Evolutionary conservation across 1,140 invertebrate species (phyloP).

Genomic region (Streblospio benedicti): DNA sequence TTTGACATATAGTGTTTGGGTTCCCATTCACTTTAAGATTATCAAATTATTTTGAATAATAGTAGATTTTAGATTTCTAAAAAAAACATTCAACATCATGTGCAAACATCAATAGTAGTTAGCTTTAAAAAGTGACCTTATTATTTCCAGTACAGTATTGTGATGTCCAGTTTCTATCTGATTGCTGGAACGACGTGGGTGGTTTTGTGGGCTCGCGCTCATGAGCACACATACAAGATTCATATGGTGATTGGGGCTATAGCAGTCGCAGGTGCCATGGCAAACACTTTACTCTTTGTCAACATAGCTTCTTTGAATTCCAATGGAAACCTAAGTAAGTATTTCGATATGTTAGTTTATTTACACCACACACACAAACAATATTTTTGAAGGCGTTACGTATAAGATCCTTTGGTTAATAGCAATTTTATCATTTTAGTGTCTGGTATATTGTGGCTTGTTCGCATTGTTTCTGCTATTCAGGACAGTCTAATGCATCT

Average conservation of each 20-base stretch:
- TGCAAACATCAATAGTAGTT: neutral
- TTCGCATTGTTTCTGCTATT: neutral
- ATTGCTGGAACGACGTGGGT: neutral
- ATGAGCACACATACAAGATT: constrained; percentile 3
- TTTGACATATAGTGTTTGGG: neutral
- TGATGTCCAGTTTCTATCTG: neutral
- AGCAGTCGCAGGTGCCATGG: neutral
- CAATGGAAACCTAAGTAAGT: constrained; percentile 2
- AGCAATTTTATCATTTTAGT: neutral
- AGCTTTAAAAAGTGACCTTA: neutral
- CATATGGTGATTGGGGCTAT: constrained; percentile 2
- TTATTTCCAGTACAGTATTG: constrained; percentile 2
- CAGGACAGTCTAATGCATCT: neutral
- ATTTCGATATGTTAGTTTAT: too few species aligned
- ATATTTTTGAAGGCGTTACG: neutral
- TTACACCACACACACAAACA: neutral
- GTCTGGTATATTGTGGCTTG: neutral
- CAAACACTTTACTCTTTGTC: neutral
- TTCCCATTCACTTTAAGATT: neutral
- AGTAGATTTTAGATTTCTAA: neutral
- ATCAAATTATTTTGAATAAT: neutral
- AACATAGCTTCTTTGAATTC: neutral
- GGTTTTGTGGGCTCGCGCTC: neutral
- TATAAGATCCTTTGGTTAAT: neutral
- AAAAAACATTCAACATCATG: neutral